A percentile compares a stretch with the other conserved stretches of the same genome.
phyloP scores from a whole-genome alignment of 2,113 vertebrate genomes.

The Psammodynastes pulverulentus region DNA sequence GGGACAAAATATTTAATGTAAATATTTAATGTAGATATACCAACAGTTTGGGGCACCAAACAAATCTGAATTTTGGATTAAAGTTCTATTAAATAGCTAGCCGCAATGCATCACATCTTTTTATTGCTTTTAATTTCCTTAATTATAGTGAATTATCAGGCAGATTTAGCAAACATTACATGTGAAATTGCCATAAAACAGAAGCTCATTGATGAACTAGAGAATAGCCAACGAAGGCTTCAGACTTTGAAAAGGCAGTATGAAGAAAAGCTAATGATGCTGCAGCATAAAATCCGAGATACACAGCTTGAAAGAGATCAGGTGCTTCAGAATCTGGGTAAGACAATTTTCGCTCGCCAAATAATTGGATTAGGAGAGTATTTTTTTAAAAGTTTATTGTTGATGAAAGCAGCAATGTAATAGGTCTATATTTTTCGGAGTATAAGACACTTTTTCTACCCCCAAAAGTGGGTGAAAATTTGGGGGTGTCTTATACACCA shows the following conservation, averaged over 20 bases:
- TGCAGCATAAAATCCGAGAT: conserved; percentile 95
- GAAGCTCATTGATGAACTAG: conserved; percentile 96
- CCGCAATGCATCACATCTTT: not conserved
- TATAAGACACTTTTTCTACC: no score
- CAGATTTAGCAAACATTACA: conserved; percentile 96
- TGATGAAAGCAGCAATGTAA: not conserved
- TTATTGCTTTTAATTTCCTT: conserved; percentile 37
- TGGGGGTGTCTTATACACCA: no score
- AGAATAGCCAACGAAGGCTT: conserved; percentile 94
- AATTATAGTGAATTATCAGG: conserved; percentile 86
- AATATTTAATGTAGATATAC: not conserved
- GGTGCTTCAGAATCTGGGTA: conserved; percentile 96
- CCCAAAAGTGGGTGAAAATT: no score
- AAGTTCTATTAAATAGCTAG: not conserved
- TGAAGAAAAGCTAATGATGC: conserved; percentile 93
- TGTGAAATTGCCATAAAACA: conserved; percentile 99
- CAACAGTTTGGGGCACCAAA: not conserved
- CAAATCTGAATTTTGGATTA: not conserved
- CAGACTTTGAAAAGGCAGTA: conserved; percentile 96
- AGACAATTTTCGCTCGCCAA: conserved; percentile 19
- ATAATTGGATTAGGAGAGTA: not conserved
- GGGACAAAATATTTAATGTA: not conserved
- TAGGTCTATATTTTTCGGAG: not conserved
- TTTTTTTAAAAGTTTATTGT: not conserved
- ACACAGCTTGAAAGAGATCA: conserved; percentile 96